A percentile compares a stretch with the other conserved stretches of the same genome.
These are phyloP conservation scores for Mesorhabditis spiculigera DNA, from an alignment of 2,888 invertebrate genomes.

Conservation along the genomic window DNA sequence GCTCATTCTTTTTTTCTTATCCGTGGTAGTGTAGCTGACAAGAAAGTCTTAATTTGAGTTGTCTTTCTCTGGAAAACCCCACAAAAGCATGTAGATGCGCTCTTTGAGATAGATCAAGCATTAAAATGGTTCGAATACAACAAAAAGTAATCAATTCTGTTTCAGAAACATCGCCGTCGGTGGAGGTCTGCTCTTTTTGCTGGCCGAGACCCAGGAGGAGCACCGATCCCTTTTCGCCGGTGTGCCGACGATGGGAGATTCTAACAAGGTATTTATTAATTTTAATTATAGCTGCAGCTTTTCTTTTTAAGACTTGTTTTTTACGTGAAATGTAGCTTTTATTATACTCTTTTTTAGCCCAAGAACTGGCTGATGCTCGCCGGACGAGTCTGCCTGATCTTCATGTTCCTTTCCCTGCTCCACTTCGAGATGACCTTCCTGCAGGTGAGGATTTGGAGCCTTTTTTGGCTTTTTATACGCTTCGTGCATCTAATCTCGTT, in stretches of 20 bases:
- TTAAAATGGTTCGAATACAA: too few relatives aligned
- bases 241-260: constrained; percentile 69
- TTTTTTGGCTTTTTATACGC: not conserved
- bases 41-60: too few relatives aligned
- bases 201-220: constrained; percentile 74
- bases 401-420: constrained; percentile 96
- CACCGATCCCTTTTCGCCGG: constrained; percentile 82
- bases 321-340: not conserved
- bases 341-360: constrained; percentile 66
- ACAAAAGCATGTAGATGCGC: too few relatives aligned
- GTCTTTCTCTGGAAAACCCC: too few relatives aligned
- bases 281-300: not conserved
- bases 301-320: too few relatives aligned
- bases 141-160: not conserved
- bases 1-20: constrained; percentile 1
- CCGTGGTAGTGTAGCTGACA: not conserved
- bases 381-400: constrained; percentile 88
- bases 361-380: constrained; percentile 93
- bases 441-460: constrained; percentile 61
- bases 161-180: constrained; percentile 86
- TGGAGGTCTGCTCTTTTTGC: constrained; percentile 87
- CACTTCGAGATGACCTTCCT: constrained; percentile 86
- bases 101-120: too few relatives aligned
- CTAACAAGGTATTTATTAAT: constrained; percentile 24
- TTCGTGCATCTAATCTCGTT: not conserved